Evolutionary conservation across 2,888 invertebrate genomes (phyloP), one percentile per base, ranked within the genome.

Genomic region (Drosophila mimica): DNA sequence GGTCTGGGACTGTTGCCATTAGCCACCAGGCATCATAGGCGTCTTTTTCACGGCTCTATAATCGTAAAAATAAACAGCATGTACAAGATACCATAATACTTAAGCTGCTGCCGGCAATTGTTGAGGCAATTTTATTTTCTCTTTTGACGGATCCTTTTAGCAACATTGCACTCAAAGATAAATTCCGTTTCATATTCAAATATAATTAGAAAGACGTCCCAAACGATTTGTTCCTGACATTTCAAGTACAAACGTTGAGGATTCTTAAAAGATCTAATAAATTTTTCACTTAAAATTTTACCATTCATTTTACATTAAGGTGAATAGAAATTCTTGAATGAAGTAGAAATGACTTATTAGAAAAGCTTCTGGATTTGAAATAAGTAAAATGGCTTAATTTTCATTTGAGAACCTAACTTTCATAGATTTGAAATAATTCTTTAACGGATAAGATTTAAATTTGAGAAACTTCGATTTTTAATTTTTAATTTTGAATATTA

Each of bases 31-130:
- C n/a, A 11, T 5, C 3, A 9, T 34, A 46, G 20, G 36, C 59
- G 17, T 65, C 48, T 48, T 49, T 7, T 34, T 38, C 67, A 58
- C 56, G 62, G 43, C 56, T 66, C 31, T 58, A 72, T 75, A 68
- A 63, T 73, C 79, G 72, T 82, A 74, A 76, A 88, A 73, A 69
- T 71, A 69, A 68, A 70, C 54, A 65, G 59, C 63, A 61, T 54
- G 46, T 59, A 54, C 25, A 38, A 38, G 38, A 46, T 46, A 46
- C 46, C 46, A 62, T 33, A 66, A 64, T 51, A 46, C 64, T n/a
- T 31, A 33, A 20, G 30, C 28, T 43, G 58, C 40, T 25, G 6
- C 13, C 25, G 25, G n/a, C 28, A 60, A 58, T 64, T 49, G 38
- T 58, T 43, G 66, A 56, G 51, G 66, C 66, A 69, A 70, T 73